Percentiles rank a stretch among this genome's conserved stretches.
phyloP scores from a whole-genome alignment of 92 coral and sea anemone genomes.

The Virgularia gustaviana region DNA sequence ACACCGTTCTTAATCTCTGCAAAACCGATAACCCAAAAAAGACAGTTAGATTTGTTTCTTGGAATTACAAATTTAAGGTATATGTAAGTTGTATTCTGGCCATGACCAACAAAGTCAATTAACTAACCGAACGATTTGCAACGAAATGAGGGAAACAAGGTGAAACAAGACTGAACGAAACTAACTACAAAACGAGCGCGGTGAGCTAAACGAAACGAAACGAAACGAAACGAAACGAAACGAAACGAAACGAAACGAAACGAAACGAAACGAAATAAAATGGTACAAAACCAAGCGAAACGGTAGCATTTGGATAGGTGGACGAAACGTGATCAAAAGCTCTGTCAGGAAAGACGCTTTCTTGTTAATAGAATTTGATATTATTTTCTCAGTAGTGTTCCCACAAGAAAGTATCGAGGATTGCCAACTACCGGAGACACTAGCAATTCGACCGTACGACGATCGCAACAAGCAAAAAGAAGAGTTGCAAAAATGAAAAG shows the following conservation, averaged over 20 bases:
- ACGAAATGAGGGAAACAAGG: too few species aligned
- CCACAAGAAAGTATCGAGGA: constrained; percentile 2
- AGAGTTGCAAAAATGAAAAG: constrained; percentile 92
- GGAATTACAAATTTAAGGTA: constrained; percentile 9
- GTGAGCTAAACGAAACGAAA: neutral
- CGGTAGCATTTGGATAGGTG: too few species aligned
- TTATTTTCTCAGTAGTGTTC: neutral
- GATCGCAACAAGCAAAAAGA: constrained; percentile 72
- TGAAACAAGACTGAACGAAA: too few species aligned
- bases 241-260: too few species aligned
- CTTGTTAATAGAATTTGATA: neutral
- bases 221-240: neutral
- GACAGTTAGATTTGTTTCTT: constrained; percentile 59
- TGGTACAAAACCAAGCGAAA: too few species aligned
- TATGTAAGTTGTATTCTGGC: too few species aligned
- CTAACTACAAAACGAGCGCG: too few species aligned
- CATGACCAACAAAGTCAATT: too few species aligned
- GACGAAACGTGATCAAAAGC: too few species aligned
- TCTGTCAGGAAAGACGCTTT: too few species aligned
- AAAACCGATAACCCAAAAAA: constrained; percentile 72
- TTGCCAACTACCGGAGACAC: neutral
- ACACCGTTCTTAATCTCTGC: constrained; percentile 66
- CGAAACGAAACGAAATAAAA: too few species aligned
- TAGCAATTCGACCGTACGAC: constrained; percentile 54
- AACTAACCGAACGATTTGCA: too few species aligned